A percentile compares a stretch with the other conserved stretches of the same genome.
These are phyloP conservation scores for Metaphire vulgaris DNA, from an alignment of 1,140 invertebrate species.

Conservation along the genomic window DNA sequence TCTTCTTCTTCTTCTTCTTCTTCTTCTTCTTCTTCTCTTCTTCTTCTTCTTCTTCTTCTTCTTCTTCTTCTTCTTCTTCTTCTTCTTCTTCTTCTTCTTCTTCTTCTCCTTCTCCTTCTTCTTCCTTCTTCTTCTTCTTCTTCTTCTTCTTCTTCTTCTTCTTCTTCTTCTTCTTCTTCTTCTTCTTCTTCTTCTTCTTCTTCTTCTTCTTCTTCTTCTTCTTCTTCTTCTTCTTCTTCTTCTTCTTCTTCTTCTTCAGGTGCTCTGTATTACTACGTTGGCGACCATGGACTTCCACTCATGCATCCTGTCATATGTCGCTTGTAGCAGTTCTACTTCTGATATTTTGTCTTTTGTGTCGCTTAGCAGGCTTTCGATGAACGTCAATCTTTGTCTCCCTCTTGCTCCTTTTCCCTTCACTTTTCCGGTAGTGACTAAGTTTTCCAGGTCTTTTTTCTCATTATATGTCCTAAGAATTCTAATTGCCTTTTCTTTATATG, in stretches of 20 bases:
- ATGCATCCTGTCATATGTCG: no score
- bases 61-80: constrained; percentile 22
- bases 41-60: constrained; percentile 14
- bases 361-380: no score
- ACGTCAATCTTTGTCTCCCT: no score
- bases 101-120: neutral
- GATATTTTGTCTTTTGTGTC: no score
- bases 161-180: neutral
- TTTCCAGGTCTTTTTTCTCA: no score
- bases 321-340: no score
- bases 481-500: no score
- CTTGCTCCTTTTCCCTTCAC: no score
- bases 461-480: no score
- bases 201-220: neutral
- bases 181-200: neutral
- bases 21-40: constrained; percentile 1
- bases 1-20: neutral
- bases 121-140: constrained; percentile 12
- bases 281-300: no score
- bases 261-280: no score
- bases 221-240: neutral
- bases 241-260: neutral
- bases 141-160: neutral
- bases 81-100: constrained; percentile 24
- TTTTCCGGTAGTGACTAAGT: no score